Conservation (phyloP, 2,113 vertebrate species). For the Rana temporaria region DNA sequence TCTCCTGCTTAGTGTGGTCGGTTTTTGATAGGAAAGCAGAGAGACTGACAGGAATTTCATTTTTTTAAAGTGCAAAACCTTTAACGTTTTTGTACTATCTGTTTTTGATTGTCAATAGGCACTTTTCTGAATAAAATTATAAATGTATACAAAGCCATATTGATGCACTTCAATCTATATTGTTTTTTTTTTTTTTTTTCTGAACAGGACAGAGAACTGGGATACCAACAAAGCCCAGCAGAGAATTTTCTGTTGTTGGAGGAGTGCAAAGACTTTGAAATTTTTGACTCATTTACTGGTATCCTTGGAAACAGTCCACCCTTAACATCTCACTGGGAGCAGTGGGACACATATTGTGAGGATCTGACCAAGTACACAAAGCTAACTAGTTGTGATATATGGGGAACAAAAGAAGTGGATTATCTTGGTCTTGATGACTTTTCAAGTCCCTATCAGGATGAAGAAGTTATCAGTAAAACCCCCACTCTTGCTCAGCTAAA, state of each 20-base stretch:
- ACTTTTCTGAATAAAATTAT: no score
- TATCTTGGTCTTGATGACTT: conserved; percentile 96
- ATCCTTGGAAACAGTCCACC: conserved; percentile 86
- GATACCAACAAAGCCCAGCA: conserved; percentile 90
- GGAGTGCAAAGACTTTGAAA: conserved; percentile 90
- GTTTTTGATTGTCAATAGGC: no score
- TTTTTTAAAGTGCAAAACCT: no score
- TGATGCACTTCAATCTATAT: neutral
- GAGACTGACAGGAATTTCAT: no score
- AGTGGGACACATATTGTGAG: conserved; percentile 99
- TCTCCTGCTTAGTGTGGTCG: no score
- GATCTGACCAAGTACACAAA: conserved; percentile 97
- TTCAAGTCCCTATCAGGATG: conserved; percentile 97
- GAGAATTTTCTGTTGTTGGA: conserved; percentile 85
- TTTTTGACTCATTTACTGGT: conserved; percentile 86
- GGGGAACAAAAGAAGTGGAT: conserved; percentile 99
- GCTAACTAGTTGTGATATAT: conserved; percentile 97
- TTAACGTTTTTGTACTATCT: no score
- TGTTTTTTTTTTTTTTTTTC: conserved; percentile 21
- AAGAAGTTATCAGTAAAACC: conserved; percentile 94
- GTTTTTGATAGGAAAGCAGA: no score
- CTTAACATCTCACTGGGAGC: conserved; percentile 90
- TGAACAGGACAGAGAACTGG: conserved; percentile 91
- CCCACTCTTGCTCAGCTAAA: conserved; percentile 97
- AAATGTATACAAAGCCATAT: no score